These are phyloP conservation scores for Panagrolaimus sp. DNA, from an alignment of 1,140 invertebrate species.

Conservation along the genomic window DNA sequence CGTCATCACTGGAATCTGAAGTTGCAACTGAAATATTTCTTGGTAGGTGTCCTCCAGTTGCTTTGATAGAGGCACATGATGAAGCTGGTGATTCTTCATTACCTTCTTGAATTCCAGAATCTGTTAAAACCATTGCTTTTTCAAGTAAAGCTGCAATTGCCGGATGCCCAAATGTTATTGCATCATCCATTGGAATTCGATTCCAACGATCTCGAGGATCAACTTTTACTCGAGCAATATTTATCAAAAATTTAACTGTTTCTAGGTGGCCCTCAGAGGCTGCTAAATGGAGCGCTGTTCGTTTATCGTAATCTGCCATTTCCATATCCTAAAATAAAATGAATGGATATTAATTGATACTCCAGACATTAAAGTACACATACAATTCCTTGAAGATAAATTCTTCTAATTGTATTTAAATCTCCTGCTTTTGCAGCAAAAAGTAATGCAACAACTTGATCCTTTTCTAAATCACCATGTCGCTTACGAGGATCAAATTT, in stretches of 20 bases:
- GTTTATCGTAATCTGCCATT: conserved; percentile 63
- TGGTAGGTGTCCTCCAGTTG: no score
- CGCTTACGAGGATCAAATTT: conserved; percentile 76
- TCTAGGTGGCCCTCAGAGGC: conserved; percentile 71
- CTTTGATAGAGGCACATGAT: no score
- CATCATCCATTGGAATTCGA: conserved; percentile 25
- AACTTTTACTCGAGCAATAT: conserved; percentile 62
- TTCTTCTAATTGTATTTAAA: conserved; percentile 74
- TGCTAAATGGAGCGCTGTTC: conserved; percentile 44
- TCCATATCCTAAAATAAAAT: no score
- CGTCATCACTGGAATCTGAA: no score
- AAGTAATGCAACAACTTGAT: conserved; percentile 73
- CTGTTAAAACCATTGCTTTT: conserved; percentile 9
- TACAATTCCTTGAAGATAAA: conserved; percentile 21
- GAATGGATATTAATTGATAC: no score
- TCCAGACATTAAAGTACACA: no score
- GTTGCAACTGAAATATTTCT: no score
- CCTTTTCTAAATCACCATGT: conserved; percentile 80
- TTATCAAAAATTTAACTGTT: conserved; percentile 80
- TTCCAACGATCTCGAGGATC: conserved; percentile 69
- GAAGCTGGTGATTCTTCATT: not conserved
- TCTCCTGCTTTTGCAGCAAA: conserved; percentile 88
- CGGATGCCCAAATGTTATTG: conserved; percentile 19
- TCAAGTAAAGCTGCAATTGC: conserved; percentile 11
- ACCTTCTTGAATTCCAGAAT: not conserved